Base-by-base conservation (phyloP, 2,888 invertebrate species). In the Chrysomela aeneicollis region DNA sequence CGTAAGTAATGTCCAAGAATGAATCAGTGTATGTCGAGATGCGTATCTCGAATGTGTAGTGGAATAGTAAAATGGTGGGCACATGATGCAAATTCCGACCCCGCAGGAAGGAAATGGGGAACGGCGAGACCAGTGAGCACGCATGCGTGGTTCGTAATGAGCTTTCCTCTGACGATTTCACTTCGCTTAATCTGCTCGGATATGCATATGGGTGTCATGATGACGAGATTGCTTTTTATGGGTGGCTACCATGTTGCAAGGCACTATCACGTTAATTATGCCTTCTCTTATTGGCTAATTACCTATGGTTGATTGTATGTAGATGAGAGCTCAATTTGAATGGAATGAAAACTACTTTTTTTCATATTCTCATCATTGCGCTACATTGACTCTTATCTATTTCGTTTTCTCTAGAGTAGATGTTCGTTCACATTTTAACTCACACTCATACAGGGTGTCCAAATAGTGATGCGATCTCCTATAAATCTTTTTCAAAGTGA, bases 81-180 rank as follows among this genome's bases (percentile, higher is more conserved):
- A 78, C 78, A 76, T 70, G 76, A 79, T 79, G 79, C 76, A 67
- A 37, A 67, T 67, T 67, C 59, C 50, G 61, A 46, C 26, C n/a
- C 58, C 75, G 73, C 68, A 79, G 81, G 81, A 81, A 82, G 81
- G 82, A 81, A 82, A 77, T 78, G 74, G 77, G 75, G 79, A 78
- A 74, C 79, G 78, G 76, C 76, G 77, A 75, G 75, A 71, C 73
- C 76, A 78, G 62, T 77, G 78, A 74, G 71, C 77, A 76, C 79
- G 79, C 79, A 78, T 78, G 78, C 79, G 80, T 77, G 68, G 73
- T 71, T 73, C 70, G 73, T 74, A 66, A 70, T 68, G 61, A 71
- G 68, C 65, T 64, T 67, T 69, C 50, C 63, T 42, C 57, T 60
- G 58, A 59, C 37, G 50, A 42, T 62, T 65, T 50, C 47, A 54